Percentiles rank a stretch among this genome's conserved stretches.
Evolutionary conservation across 2,797 vertebrate species (phyloP).

Genomic region (Calcarius lapponicus): DNA sequence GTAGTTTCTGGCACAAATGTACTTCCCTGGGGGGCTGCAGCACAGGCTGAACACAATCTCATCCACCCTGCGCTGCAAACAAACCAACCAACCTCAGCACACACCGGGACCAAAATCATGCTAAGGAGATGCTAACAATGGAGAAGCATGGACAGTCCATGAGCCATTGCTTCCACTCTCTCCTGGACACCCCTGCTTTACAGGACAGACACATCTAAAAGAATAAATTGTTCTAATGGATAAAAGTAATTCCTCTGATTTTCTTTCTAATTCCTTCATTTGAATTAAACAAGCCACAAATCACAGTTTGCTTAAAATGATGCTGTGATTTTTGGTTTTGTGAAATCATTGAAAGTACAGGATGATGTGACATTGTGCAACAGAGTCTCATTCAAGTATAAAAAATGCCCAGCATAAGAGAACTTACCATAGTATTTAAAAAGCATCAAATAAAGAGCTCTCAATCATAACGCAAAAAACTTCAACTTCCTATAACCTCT

Average conservation of each 20-base stretch:
- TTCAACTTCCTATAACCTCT: neutral
- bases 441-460: neutral
- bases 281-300: neutral
- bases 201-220: neutral
- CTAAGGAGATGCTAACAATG: neutral
- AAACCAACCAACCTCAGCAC: neutral
- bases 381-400: neutral
- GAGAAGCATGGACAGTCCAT: neutral
- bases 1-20: fast-evolving
- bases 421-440: neutral
- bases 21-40: neutral
- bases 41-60: neutral
- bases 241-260: neutral
- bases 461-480: neutral
- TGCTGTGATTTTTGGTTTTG: neutral
- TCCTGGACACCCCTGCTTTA: neutral
- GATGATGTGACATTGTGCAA: neutral
- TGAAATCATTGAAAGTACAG: neutral
- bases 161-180: neutral
- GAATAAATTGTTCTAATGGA: neutral
- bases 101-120: neutral
- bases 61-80: neutral
- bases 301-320: neutral
- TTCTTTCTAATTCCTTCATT: neutral
- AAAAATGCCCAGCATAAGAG: neutral